A percentile compares a stretch with the other conserved stretches of the same genome.
Evolutionary conservation across 2,113 vertebrate genomes (phyloP).

Genomic region (Siniperca knerii): DNA sequence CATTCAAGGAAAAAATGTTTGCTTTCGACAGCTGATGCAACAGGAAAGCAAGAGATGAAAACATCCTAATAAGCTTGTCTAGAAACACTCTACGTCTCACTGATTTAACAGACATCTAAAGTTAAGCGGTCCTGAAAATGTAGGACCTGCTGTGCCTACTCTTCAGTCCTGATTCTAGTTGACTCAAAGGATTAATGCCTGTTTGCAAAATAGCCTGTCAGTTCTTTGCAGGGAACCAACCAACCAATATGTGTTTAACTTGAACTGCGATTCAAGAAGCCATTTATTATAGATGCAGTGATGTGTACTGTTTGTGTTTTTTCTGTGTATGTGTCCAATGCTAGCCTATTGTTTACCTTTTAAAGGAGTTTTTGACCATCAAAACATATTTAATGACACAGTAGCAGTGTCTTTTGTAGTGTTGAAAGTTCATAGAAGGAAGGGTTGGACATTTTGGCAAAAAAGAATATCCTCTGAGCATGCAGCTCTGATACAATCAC

Average conservation of each 20-base stretch:
- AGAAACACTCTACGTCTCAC: slow-evolving; percentile 32
- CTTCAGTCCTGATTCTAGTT: slow-evolving; percentile 49
- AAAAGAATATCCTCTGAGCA: neutral
- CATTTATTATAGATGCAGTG: slow-evolving; percentile 5
- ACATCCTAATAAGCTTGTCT: slow-evolving; percentile 60
- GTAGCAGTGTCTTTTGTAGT: neutral
- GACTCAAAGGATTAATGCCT: slow-evolving; percentile 54
- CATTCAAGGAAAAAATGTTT: slow-evolving; percentile 53
- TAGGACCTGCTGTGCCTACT: slow-evolving; percentile 42
- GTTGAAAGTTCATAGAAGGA: slow-evolving; percentile 1
- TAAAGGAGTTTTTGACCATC: neutral
- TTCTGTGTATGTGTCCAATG: neutral
- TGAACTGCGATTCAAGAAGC: slow-evolving; percentile 10
- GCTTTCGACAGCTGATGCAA: slow-evolving; percentile 70
- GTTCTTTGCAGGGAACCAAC: slow-evolving; percentile 35
- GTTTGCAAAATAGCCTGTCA: slow-evolving; percentile 49
- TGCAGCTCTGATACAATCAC: slow-evolving; percentile 4
- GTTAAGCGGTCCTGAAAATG: slow-evolving; percentile 45
- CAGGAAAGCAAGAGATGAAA: slow-evolving; percentile 69
- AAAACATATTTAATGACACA: slow-evolving; percentile 6
- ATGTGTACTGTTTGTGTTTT: neutral
- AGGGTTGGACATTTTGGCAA: neutral
- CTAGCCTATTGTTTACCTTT: neutral
- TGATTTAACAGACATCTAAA: slow-evolving; percentile 53
- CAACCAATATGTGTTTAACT: slow-evolving; percentile 28